A percentile compares a stretch with the other conserved stretches of the same genome.
Conservation (phyloP, 2,888 invertebrate genomes). For the Julus scandinavius region DNA sequence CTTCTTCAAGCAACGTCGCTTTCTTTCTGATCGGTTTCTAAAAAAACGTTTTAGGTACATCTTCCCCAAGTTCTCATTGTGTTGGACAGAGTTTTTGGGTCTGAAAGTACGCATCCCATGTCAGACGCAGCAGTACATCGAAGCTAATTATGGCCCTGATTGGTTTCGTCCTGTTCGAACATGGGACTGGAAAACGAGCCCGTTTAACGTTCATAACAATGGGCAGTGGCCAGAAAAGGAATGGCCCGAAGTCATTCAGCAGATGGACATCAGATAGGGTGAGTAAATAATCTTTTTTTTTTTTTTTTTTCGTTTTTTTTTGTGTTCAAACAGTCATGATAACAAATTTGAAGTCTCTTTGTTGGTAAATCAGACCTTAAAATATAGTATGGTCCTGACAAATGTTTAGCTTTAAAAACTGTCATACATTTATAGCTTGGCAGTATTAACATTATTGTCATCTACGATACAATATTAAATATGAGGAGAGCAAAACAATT, state of each 20-base stretch:
- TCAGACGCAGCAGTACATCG: constrained; percentile 68
- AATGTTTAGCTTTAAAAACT: too few species aligned
- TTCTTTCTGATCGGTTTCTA: background rate
- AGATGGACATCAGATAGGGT: background rate
- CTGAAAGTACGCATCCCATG: constrained; percentile 69
- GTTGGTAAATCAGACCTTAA: too few species aligned
- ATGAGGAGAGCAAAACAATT: too few species aligned
- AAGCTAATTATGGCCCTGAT: constrained; percentile 69
- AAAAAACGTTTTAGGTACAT: constrained; percentile 66
- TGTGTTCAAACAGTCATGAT: too few species aligned
- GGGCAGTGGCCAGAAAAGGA: constrained; percentile 68
- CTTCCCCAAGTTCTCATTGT: constrained; percentile 69
- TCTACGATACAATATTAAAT: too few species aligned
- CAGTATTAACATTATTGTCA: too few species aligned
- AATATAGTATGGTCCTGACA: too few species aligned
- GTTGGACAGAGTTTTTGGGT: constrained; percentile 70
- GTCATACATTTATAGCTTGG: too few species aligned
- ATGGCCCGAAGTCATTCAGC: constrained; percentile 67
- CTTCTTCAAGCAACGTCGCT: too few species aligned
- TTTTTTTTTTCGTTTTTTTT: too few species aligned
- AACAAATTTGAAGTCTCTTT: too few species aligned
- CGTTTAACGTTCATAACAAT: constrained; percentile 69
- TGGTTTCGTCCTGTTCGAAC: constrained; percentile 68
- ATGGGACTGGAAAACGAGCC: constrained; percentile 71
- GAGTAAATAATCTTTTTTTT: too few species aligned